Evolutionary conservation across 1,140 invertebrate species (phyloP), one percentile per base, ranked within the genome.

Genomic region (Triops longicaudatus): DNA sequence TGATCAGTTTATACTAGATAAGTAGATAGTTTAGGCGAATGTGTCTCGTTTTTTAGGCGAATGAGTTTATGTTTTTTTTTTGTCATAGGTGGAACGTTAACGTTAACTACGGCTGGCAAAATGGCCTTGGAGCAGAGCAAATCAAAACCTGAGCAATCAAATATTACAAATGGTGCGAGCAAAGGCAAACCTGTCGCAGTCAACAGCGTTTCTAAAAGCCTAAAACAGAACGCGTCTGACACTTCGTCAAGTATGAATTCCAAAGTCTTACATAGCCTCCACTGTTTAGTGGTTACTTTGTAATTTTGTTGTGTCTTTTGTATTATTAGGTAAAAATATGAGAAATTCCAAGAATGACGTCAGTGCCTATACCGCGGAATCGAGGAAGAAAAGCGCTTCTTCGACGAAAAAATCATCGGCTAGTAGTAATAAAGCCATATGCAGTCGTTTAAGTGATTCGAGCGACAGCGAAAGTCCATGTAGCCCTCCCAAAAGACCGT

Each of bases 391-490:
- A 37, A 63, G 17, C 14, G 50, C 50, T 5, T 63, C 50, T 63
- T 22, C 4, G 14, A 22, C 50, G n/a, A 63, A 63, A 63, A 63
- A 63, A 63, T 37, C 31, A 2, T 2, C 31, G 31, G 31, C 31
- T 7, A 63, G 50, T 17, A 63, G 5, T 63, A 63, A 63, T 63
- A 63, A 63, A 11, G 5, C n/a, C 50, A 63, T 63, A 1, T n/a
- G 50, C n/a, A 63, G 50, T 63, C n/a, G 50, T n/a, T 63, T 63
- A 63, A 63, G 50, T 63, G 50, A 63, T 14, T 63, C 50, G 14
- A 63, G 50, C 7, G 50, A 63, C 22, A 63, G 50, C 50, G 50
- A 63, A 63, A 63, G 50, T 63, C 50, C 50, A 63, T 17, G 50
- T 63, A 63, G 50, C 50, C 50, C 50, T 3, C 22, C 50, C 22